Evolutionary conservation across 2,113 vertebrate species (phyloP), one percentile per base, ranked within the genome.

Genomic region (Nerophis ophidion): DNA sequence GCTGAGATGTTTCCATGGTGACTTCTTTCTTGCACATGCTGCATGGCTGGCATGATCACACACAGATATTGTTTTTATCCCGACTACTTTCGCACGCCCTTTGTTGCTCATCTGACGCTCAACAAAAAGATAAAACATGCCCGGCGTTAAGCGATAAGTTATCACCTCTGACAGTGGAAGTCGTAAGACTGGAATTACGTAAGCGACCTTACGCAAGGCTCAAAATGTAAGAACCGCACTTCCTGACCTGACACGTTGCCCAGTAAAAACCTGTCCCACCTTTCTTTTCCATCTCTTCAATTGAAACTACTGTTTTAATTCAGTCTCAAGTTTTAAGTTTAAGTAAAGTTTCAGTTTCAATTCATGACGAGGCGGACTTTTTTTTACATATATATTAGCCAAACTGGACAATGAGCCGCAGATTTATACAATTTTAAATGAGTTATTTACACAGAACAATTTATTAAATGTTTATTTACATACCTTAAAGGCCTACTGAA

Each of bases 1-100:
- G 48, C 59, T 35, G 67, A 61, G 47, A 60, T 53, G n/a, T 74
- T 80, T 76, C 68, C 70, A 76, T 63, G 50, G 52, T 10, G 35
- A 38, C 19, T 33, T 13, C 13, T 51, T 51, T 14, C 26, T 51
- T 51, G 46, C 50, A 60, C 38, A 1, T 26, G 26, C 26, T 26
- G 26, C 26, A 26, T 26, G 26, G 26, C 26, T 26, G 26, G 26
- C 26, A 26, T 26, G 26, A 47, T 4, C n/a, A 13, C 34, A 17
- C 51, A 16, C 33, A 35, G 34, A 36, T 54, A 15, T n/a, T 26
- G 26, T 26, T 26, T 26, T 26, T 26, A 26, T 26, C 26, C 26
- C 26, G 26, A 26, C 26, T 26, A 26, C 26, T 26, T 26, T 26
- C 26, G 4, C 26, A 26, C 4, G 26, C 26, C 2, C 1, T 4